These are phyloP conservation scores for Drosophila suzukii DNA, from an alignment of 1,140 invertebrate species.

Conservation along the genomic window DNA sequence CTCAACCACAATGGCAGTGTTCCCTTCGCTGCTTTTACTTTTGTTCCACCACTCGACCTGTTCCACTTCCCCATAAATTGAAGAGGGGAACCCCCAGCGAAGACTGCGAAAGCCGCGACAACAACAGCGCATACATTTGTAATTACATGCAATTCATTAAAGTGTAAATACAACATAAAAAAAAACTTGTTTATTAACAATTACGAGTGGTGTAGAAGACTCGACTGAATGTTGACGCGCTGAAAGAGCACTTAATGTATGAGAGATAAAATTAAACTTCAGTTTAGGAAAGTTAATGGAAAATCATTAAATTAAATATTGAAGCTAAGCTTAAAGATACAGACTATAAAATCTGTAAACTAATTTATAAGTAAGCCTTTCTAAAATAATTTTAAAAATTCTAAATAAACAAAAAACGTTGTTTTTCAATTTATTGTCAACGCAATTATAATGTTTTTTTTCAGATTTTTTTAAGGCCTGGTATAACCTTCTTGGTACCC, in stretches of 20 bases:
- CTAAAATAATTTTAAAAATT: too few species aligned
- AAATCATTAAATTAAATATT: too few species aligned
- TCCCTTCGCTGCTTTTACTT: neutral
- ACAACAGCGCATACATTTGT: constrained; percentile 40
- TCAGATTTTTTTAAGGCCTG: neutral
- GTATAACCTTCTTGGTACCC: constrained; percentile 12
- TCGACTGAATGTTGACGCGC: constrained; percentile 11
- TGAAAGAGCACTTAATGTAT: neutral
- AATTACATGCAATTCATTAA: constrained; percentile 65
- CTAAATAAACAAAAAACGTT: too few species aligned
- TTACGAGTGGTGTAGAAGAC: constrained; percentile 5
- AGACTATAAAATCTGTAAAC: too few species aligned
- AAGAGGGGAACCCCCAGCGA: constrained; percentile 20
- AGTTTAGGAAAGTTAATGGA: too few species aligned
- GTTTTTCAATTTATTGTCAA: neutral
- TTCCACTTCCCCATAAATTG: constrained; percentile 23
- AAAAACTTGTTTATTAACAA: constrained; percentile 45
- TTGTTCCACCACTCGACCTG: constrained; percentile 16
- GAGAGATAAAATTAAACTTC: neutral
- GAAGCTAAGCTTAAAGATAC: too few species aligned
- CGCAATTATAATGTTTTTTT: neutral
- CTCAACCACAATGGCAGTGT: constrained; percentile 1
- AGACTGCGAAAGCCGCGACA: constrained; percentile 8
- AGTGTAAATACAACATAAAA: constrained; percentile 49
- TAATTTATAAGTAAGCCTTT: too few species aligned